Evolutionary conservation across 2,888 invertebrate species (phyloP).

Genomic region (Tinea pellionella): DNA sequence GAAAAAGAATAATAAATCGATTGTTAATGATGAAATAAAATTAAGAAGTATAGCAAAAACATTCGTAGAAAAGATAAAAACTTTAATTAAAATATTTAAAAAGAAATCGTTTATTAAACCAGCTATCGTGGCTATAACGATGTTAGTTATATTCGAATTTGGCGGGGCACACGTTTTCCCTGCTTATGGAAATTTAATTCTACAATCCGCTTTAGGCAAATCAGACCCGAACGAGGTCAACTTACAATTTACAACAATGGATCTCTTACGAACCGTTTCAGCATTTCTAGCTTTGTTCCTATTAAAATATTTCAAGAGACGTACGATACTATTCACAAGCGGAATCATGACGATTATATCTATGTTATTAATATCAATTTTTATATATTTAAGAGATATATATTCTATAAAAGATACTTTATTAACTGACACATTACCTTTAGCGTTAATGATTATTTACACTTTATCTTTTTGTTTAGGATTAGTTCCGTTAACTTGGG

Average conservation of each 20-base stretch:
- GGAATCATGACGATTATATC: constrained; percentile 51
- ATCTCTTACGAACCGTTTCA: constrained; percentile 71
- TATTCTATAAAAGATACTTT: constrained; percentile 36
- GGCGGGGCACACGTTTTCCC: constrained; percentile 61
- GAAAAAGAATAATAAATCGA: constrained; percentile 18
- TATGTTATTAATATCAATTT: constrained; percentile 42
- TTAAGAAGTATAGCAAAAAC: background rate
- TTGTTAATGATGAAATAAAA: constrained; percentile 16
- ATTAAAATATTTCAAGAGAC: constrained; percentile 45
- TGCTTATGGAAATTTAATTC: constrained; percentile 54
- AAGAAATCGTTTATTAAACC: constrained; percentile 60
- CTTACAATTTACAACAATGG: constrained; percentile 74
- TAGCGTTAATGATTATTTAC: constrained; percentile 50
- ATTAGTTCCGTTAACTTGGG: constrained; percentile 56
- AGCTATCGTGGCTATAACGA: constrained; percentile 54
- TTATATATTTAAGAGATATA: constrained; percentile 48
- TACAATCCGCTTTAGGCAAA: constrained; percentile 49
- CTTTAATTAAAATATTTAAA: constrained; percentile 42
- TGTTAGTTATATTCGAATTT: constrained; percentile 59
- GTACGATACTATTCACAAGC: constrained; percentile 52
- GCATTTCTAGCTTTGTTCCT: constrained; percentile 68
- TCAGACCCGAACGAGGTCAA: constrained; percentile 41
- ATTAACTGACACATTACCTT: constrained; percentile 44
- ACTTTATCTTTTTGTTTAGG: constrained; percentile 56
- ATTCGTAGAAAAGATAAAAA: background rate